Evolutionary conservation across 2,797 vertebrate species (phyloP), one percentile per base, ranked within the genome.

Genomic region (Mus caroli): DNA sequence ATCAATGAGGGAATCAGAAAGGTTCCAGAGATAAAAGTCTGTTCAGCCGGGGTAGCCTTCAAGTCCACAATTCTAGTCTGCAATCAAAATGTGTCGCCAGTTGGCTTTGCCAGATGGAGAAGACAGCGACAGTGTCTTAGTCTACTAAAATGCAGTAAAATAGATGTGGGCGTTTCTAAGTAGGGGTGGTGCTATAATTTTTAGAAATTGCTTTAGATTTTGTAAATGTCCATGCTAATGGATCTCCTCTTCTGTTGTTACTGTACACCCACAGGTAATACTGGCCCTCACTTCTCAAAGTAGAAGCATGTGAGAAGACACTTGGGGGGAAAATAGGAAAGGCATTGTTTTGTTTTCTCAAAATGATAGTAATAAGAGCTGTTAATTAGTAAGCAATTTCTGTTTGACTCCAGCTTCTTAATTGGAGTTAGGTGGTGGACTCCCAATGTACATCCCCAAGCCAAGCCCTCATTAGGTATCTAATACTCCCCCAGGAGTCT

Each of bases 81-180:
- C 46, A 64, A 9, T 85, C 60, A 82, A 43, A 84, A 46, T 46
- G 24, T 54, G 11, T 43, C 92, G 10, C 83, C 86, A 80, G 62
- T 46, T 67, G 28, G 43, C 58, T 64, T 9, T 94, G 52, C 73
- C 73, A 67, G 43, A 11, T 76, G 58, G 67, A 82, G 90, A 77
- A 34, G n/a, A 1, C 43, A n/a, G 71, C 22, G 24, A 0, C 19
- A 1, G 56, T 50, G 9, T 62, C 43, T 78, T 56, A 17, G 13
- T 83, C 12, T 75, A 1, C 79, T 92, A 93, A 96, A 96, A 88
- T 91, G 11, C 24, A n/a, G 28, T 75, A 37, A 80, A 77, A 31
- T 31, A 50, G 62, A 46, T 3, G 24, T 2, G 28, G 34, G 17
- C 8, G 8, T 84, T 71, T 64, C 17, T 67, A 77, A 73, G 28